These are phyloP conservation scores for Lerema accius DNA, from an alignment of 1,140 invertebrate species.

Conservation along the genomic window DNA sequence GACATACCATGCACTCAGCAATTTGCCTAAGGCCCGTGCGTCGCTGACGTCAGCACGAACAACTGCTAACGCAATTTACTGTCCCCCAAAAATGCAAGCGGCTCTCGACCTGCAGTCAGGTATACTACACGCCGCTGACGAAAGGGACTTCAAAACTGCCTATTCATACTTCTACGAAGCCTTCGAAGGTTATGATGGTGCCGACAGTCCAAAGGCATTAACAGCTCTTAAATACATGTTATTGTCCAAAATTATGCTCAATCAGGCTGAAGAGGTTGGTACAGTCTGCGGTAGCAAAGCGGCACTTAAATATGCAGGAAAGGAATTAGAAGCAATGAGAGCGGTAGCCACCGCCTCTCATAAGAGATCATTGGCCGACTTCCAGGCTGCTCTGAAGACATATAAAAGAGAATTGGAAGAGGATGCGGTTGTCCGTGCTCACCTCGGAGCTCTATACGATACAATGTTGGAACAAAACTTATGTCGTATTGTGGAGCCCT, in stretches of 20 bases:
- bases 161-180: conserved; percentile 99
- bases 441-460: conserved; percentile 98
- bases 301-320: conserved; percentile 97
- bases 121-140: conserved; percentile 99
- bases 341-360: conserved; percentile 97
- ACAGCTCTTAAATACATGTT: conserved; percentile 99
- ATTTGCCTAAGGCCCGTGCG: conserved; percentile 97
- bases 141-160: conserved; percentile 99
- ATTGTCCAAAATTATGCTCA: conserved; percentile 99
- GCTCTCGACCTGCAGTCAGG: conserved; percentile 98
- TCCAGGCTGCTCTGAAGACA: conserved; percentile 90
- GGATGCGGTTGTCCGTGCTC: conserved; percentile 97
- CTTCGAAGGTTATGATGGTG: conserved; percentile 99
- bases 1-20: conserved; percentile 98
- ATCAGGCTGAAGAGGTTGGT: conserved; percentile 97
- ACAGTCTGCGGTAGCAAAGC: conserved; percentile 98
- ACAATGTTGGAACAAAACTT: conserved; percentile 99
- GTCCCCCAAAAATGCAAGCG: conserved; percentile 98
- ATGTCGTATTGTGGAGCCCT: conserved; percentile 99
- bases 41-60: conserved; percentile 98
- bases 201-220: conserved; percentile 95
- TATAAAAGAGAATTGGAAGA: conserved; percentile 96
- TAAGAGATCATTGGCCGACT: conserved; percentile 97
- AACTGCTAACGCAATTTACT: conserved; percentile 99
- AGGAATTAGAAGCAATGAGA: conserved; percentile 99